Percentiles rank a stretch among this genome's conserved stretches.
Evolutionary conservation across 2,797 vertebrate genomes (phyloP).

Genomic region (Macropodus opercularis): DNA sequence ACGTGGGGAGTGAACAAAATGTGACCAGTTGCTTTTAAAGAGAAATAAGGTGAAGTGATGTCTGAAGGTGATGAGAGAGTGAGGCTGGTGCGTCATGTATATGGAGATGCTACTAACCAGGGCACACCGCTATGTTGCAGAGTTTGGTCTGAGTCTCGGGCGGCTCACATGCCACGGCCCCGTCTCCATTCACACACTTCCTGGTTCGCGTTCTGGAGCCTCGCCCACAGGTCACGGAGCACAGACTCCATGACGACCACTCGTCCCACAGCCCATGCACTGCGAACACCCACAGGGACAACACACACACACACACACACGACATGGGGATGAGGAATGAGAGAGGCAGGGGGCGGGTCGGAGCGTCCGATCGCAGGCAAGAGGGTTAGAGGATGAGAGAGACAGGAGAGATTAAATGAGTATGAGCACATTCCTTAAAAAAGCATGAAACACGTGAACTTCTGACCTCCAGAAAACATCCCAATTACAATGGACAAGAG

Average conservation of each 20-base stretch:
- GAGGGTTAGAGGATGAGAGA: slow-evolving; percentile 61
- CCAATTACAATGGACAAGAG: slow-evolving; percentile 39
- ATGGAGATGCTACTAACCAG: slow-evolving; percentile 88
- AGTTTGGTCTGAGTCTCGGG: slow-evolving; percentile 90
- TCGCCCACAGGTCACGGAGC: slow-evolving; percentile 93
- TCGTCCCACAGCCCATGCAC: slow-evolving; percentile 92
- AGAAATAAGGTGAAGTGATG: slow-evolving; percentile 17
- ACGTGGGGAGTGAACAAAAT: too few species aligned
- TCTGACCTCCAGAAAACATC: slow-evolving; percentile 37
- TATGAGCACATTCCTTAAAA: slow-evolving; percentile 50
- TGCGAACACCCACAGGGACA: slow-evolving; percentile 85
- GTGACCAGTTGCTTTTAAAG: background rate
- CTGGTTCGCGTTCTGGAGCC: slow-evolving; percentile 91
- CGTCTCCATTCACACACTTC: slow-evolving; percentile 86
- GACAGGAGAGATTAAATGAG: slow-evolving; percentile 65
- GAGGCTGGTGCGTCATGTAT: slow-evolving; percentile 38
- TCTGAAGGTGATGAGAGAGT: slow-evolving; percentile 17
- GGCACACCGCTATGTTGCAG: slow-evolving; percentile 94
- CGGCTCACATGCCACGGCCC: slow-evolving; percentile 85
- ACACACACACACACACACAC: slow-evolving; percentile 45
- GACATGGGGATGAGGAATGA: slow-evolving; percentile 73
- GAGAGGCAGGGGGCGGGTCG: slow-evolving; percentile 18
- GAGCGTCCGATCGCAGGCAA: slow-evolving; percentile 54
- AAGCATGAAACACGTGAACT: slow-evolving; percentile 23
- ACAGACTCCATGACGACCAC: slow-evolving; percentile 96